phyloP scores from a whole-genome alignment of 2,888 invertebrate species.

The Netelia virgata region DNA sequence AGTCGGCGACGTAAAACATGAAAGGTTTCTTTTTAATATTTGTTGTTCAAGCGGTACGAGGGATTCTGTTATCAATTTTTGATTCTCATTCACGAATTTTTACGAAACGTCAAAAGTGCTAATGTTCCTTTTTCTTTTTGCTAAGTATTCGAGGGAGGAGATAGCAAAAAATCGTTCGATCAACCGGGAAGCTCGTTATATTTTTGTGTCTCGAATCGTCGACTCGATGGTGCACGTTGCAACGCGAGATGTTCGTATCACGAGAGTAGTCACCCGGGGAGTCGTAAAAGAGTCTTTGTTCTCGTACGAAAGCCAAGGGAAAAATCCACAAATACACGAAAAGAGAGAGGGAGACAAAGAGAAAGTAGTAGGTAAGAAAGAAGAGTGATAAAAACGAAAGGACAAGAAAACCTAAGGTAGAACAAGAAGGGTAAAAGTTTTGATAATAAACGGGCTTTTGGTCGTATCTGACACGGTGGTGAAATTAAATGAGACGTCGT shows the following conservation, averaged over 20 bases:
- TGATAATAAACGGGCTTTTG: conserved; percentile 42
- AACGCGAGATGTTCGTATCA: conserved; percentile 52
- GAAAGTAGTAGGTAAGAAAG: background rate
- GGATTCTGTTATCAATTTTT: background rate
- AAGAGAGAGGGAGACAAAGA: background rate
- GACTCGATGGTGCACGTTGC: conserved; percentile 11
- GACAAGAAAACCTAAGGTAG: conserved; percentile 12
- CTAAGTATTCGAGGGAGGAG: background rate
- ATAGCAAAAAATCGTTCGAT: conserved; percentile 11
- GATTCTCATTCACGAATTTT: background rate
- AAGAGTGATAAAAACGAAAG: conserved; percentile 34
- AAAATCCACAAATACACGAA: background rate
- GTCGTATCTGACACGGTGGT: conserved; percentile 31
- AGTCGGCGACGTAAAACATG: background rate
- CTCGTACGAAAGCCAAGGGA: background rate
- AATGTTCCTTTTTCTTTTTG: background rate
- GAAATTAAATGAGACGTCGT: conserved; percentile 41
- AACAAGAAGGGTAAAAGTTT: conserved; percentile 18
- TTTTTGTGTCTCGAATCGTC: conserved; percentile 24
- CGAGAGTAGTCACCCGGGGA: conserved; percentile 47
- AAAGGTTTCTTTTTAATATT: background rate
- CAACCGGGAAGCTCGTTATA: conserved; percentile 23
- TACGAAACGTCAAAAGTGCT: background rate
- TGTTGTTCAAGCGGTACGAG: no score
- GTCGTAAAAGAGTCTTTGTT: conserved; percentile 55